Evolutionary conservation across 2,797 vertebrate species (phyloP), one percentile per base, ranked within the genome.

Genomic region (Sebastes umbrosus): DNA sequence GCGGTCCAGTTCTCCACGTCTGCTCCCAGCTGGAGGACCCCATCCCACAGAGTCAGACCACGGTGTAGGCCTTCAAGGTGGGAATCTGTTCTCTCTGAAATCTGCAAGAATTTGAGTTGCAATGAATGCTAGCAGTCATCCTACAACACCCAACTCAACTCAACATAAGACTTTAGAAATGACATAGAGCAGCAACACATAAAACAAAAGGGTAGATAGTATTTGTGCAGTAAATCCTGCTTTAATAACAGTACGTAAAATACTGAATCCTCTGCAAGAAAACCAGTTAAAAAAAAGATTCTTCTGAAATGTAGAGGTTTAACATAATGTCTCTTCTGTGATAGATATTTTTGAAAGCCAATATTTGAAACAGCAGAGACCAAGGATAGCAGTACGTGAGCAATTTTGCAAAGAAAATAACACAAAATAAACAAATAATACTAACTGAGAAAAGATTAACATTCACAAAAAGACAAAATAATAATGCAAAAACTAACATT

Each of bases 51-150:
- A 73, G 93, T 94, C 88, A 97, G 88, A 65, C 95, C 96, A 50
- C 91, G 94, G 81, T 93, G 94, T n/a, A 98, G 75, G 89, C 95
- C 97, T 84, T 98, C 97, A 66, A 95, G 92, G 77, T 95, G 94
- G 79, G 93, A 95, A 81, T 99, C 97, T 0, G 96, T 96, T 88
- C 97, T 97, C 74, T 99, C 98, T 73, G 95, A 97, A 79, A 99
- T 93, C 98, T 99, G 67, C 18, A 66, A 69, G 24, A 43, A 29
- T 32, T n/a, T 3, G 10, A 25, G 20, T 27, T 57, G 34, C 4
- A 63, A 25, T 79, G 5, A 73, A 55, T 24, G 22, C 10, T 1
- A 25, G 2, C 32, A 22, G 5, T 27, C 20, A 22, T 27, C n/a
- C 54, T 16, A 46, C 5, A 22, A 24, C 16, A 46, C 7, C 18